A percentile compares a stretch with the other conserved stretches of the same genome.
These are phyloP conservation scores for Heliconius hermathena DNA, from an alignment of 1,140 invertebrate species.

Conservation along the genomic window DNA sequence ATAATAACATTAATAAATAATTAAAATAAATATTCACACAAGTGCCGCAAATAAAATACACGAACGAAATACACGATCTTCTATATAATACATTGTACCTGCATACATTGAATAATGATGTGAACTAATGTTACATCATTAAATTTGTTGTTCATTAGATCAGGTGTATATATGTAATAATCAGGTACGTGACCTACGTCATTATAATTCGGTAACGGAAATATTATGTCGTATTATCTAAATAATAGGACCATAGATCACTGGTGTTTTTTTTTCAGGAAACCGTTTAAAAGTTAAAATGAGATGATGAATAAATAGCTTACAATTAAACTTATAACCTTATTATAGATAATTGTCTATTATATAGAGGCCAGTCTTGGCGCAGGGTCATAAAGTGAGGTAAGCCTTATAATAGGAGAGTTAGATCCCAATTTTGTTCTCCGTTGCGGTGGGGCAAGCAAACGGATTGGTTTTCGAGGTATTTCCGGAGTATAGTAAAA, in stretches of 20 bases:
- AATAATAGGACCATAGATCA: background rate
- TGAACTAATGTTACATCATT: background rate
- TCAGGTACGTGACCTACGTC: background rate
- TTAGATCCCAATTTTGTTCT: too few species aligned
- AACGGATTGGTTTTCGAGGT: too few species aligned
- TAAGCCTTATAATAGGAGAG: too few species aligned
- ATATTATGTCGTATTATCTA: background rate
- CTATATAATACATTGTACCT: background rate
- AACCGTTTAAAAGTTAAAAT: background rate
- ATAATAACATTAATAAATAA: too few species aligned
- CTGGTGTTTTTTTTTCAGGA: background rate
- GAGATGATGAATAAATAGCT: too few species aligned
- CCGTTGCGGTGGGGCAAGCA: too few species aligned
- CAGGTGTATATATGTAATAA: background rate
- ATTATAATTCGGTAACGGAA: slow-evolving; percentile 4
- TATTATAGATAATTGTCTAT: too few species aligned
- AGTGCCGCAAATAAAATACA: background rate
- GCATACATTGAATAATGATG: background rate
- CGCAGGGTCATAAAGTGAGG: too few species aligned
- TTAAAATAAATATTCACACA: too few species aligned
- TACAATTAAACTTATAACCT: too few species aligned
- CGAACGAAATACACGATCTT: background rate
- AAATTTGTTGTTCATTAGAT: background rate
- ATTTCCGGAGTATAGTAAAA: too few species aligned
- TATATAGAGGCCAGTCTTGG: background rate